Base-by-base conservation (phyloP, 2,797 vertebrate genomes). In the Geotria australis region DNA sequence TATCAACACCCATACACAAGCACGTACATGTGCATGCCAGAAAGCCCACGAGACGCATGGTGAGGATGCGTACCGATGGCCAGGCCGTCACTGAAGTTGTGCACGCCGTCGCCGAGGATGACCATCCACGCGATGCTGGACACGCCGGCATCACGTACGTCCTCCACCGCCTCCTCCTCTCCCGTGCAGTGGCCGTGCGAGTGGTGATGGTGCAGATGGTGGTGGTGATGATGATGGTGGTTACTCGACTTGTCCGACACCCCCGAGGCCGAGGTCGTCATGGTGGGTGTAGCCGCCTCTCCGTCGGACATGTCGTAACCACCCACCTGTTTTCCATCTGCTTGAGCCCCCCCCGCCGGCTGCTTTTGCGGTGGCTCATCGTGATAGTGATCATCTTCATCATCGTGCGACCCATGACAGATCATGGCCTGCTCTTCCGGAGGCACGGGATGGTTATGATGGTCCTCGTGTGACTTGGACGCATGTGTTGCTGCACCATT, bases 71-170 rank as follows among this genome's bases (percentile, higher is more conserved):
- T 63, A 96, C 91, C 91, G 59, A 98, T 98, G 48, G 91, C 91
- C 46, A 98, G 71, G 46, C 91, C 91, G 11, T 98, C 91, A 9
- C 91, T 98, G 71, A 98, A 95, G 73, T 98, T 98, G 66, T 98
- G 91, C 78, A 98, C 91, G 64, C 89, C 91, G 12, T 98, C 91
- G 46, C 91, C 91, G 89, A 98, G 94, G 69, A 98, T 95, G 58
- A 98, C 91, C 91, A 98, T 98, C 91, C 91, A 98, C 62, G 91
- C 91, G 47, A 98, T 98, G 65, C 83, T 96, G 61, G 91, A 80
- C 47, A 98, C 86, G 2, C 84, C 91, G 0, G 86, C 88, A 14
- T 88, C 82, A 65, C 88, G 85, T 75, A 95, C 82, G n/a, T 15
- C 51, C 15, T 55, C 51, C n/a, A 55, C 51, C n/a, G 51, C 51